A percentile compares a stretch with the other conserved stretches of the same genome.
phyloP scores from a whole-genome alignment of 2,888 invertebrate genomes.

The Litoditis marina region DNA sequence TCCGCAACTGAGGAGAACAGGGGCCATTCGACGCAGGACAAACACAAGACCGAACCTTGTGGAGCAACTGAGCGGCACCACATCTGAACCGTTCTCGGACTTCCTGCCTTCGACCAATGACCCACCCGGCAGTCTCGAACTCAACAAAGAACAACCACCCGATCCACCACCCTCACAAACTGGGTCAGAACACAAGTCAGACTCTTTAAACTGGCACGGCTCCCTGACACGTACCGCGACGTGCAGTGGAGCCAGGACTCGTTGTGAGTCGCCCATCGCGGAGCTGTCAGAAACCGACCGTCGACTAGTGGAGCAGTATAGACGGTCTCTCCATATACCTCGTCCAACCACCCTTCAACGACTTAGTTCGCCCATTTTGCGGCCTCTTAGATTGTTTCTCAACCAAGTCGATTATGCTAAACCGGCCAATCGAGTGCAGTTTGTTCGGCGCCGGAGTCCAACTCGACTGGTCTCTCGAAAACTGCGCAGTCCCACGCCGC shows the following conservation, averaged over 20 bases:
- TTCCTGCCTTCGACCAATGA: slow-evolving; percentile 23
- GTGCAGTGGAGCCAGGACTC: slow-evolving; percentile 39
- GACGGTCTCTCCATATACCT: slow-evolving; percentile 46
- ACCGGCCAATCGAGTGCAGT: background rate
- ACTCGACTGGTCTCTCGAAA: background rate
- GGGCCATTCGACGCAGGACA: slow-evolving; percentile 32
- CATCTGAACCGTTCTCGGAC: slow-evolving; percentile 33
- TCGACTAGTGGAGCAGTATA: slow-evolving; percentile 45
- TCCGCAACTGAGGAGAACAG: slow-evolving; percentile 27
- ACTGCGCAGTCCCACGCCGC: slow-evolving; percentile 12
- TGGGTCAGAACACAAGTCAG: too few relatives aligned
- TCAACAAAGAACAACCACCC: slow-evolving; percentile 21
- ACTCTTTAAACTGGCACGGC: slow-evolving; percentile 44
- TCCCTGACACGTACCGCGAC: slow-evolving; percentile 49
- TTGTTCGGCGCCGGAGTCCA: slow-evolving; percentile 9
- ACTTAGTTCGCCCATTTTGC: slow-evolving; percentile 35
- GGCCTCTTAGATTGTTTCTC: slow-evolving; percentile 24
- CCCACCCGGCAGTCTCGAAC: slow-evolving; percentile 15
- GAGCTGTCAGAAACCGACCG: slow-evolving; percentile 45
- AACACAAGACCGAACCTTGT: slow-evolving; percentile 13
- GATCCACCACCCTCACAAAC: slow-evolving; percentile 27
- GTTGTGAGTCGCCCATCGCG: slow-evolving; percentile 34
- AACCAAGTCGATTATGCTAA: slow-evolving; percentile 1
- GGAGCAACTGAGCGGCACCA: too few relatives aligned
- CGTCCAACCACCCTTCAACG: slow-evolving; percentile 36